A percentile compares a stretch with the other conserved stretches of the same genome.
Conservation (phyloP, 2,797 vertebrate species). For the Mycteria americana region DNA sequence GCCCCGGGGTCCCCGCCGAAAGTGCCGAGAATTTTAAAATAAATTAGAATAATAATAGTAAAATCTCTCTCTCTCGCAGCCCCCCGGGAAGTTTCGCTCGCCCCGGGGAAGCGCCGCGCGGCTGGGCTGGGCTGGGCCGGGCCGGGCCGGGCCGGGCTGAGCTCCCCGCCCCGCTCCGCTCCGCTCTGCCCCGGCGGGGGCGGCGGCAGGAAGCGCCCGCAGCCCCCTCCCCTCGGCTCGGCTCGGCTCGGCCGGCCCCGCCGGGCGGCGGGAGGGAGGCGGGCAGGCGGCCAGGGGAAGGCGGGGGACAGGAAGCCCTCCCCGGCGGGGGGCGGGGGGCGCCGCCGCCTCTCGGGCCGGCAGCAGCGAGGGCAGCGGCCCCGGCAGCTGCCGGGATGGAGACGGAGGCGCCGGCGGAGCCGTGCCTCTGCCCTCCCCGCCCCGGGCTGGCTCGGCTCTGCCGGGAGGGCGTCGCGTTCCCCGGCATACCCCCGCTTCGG, state of each 20-base stretch:
- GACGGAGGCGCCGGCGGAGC: background rate
- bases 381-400: background rate
- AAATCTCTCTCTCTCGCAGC: background rate
- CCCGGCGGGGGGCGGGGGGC: background rate
- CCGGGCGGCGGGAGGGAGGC: background rate
- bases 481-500: background rate
- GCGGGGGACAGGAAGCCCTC: conserved; percentile 10
- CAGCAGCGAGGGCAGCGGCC: background rate
- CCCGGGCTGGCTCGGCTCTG: background rate
- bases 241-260: background rate
- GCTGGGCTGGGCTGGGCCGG: background rate
- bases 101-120: conserved; percentile 17
- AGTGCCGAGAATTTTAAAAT: background rate
- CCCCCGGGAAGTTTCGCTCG: background rate
- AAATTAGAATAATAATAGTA: background rate
- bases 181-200: conserved; percentile 45
- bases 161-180: background rate
- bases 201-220: conserved; percentile 17
- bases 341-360: background rate
- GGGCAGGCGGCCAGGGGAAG: background rate
- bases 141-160: background rate
- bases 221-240: background rate
- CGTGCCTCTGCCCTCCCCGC: background rate
- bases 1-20: background rate
- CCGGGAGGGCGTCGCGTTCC: background rate